phyloP scores from a whole-genome alignment of 2,797 vertebrate species.

The Gymnothorax reevesii region DNA sequence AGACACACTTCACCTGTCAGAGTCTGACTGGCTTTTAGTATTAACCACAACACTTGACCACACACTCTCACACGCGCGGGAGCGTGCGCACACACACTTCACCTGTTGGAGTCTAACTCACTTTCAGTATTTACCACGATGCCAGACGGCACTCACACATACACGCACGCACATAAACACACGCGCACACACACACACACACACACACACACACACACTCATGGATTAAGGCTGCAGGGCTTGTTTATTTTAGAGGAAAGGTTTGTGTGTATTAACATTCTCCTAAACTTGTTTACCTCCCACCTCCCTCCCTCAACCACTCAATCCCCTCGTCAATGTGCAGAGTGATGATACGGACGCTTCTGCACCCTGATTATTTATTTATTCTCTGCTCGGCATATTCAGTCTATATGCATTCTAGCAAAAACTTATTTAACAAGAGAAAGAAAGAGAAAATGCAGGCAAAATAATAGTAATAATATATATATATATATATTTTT shows the following conservation, averaged over 20 bases:
- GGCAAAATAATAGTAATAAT: too few relatives aligned
- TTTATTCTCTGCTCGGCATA: neutral
- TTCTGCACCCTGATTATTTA: neutral
- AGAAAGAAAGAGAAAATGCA: neutral
- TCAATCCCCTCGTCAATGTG: neutral
- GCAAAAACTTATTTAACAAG: neutral
- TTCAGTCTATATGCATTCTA: neutral
- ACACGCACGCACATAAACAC: neutral
- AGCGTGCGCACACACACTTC: too few relatives aligned
- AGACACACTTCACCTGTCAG: too few relatives aligned
- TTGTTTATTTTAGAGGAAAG: slow-evolving; percentile 17
- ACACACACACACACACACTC: neutral
- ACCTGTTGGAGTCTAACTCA: neutral
- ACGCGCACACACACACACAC: neutral
- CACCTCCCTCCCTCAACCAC: neutral
- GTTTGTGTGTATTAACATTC: neutral
- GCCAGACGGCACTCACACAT: too few relatives aligned
- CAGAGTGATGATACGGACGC: neutral
- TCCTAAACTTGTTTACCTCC: neutral
- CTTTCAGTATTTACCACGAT: neutral
- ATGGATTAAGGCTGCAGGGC: neutral
- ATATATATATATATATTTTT: too few relatives aligned
- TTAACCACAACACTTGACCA: too few relatives aligned
- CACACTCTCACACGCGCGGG: too few relatives aligned
- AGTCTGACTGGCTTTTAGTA: too few relatives aligned